Evolutionary conservation across 2,888 invertebrate species (phyloP), one percentile per base, ranked within the genome.

Genomic region (Rosalia funebris): DNA sequence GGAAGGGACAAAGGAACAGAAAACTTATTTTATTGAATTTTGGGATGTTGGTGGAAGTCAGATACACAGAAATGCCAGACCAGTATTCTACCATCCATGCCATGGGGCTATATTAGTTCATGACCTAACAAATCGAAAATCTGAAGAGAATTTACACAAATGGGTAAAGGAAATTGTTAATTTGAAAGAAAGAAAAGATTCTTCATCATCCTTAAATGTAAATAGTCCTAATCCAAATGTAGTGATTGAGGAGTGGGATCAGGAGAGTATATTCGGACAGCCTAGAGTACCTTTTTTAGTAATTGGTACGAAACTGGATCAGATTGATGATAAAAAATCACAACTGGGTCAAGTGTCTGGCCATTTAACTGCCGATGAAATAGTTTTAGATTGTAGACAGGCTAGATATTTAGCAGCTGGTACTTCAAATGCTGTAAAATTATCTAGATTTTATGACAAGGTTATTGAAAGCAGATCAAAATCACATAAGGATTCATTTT

Each of bases 21-120:
- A 91, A 72, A 90, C 93, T 2, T 96, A 91, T 80, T 97, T 96
- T 79, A 86, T 98, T 16, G 98, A 99, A 83, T 84, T 98, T 25
- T 99, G 98, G 93, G 99, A 99, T 79, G 89, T 99, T 53, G 98
- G 98, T 2, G 98, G 98, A 0, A 96, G 95, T 66, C 89, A 92
- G 66, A 93, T 90, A 73, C 98, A 99, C 79, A 88, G 92, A 76
- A 96, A 95, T 79, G 92, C 95, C n/a, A 86, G 98, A 75, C 88
- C 91, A 63, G 94, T 98, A 1, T 98, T 98, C 82, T 98, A 98
- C 82, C 91, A 93, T 76, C 92, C 94, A 20, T 92, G 93, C 58
- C 93, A 98, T 84, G 99, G 98, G 85, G 83, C 98, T 31, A 95
- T 99, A 71, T 84, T 99, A 62, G 97, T 98, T 1, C 98, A 99